Evolutionary conservation across 2,113 vertebrate species (phyloP).

Genomic region (Eupsittula cactorum): DNA sequence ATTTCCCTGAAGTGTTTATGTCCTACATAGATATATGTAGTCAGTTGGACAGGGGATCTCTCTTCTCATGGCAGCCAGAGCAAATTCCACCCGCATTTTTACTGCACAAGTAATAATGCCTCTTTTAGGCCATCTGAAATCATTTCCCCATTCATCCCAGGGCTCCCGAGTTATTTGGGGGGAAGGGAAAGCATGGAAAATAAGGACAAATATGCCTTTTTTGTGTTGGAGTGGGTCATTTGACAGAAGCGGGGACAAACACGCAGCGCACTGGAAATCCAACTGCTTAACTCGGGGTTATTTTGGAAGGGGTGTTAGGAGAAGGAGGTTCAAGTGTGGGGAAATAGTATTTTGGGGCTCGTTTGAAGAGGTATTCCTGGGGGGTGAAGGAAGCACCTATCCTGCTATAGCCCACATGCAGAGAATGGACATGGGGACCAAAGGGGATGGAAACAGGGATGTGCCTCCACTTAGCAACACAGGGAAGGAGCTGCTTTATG

Average conservation of each 20-base stretch:
- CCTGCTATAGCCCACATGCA: background rate
- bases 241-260: background rate
- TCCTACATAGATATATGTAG: background rate
- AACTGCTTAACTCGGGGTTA: background rate
- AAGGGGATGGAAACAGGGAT: background rate
- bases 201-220: background rate
- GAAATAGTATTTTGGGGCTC: background rate
- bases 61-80: background rate
- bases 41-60: background rate
- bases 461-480: background rate
- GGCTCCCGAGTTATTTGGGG: background rate
- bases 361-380: background rate
- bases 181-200: slow-evolving; percentile 2
- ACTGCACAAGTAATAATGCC: background rate
- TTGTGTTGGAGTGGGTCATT: background rate
- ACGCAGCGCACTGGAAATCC: background rate
- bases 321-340: background rate
- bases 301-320: background rate
- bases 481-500: background rate
- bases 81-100: background rate
- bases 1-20: background rate
- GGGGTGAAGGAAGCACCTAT: background rate
- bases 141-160: background rate
- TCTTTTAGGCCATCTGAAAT: slow-evolving; percentile 1
- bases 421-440: background rate